Conservation (phyloP, 2,797 vertebrate species). For the Paedocypris micromegethes region DNA sequence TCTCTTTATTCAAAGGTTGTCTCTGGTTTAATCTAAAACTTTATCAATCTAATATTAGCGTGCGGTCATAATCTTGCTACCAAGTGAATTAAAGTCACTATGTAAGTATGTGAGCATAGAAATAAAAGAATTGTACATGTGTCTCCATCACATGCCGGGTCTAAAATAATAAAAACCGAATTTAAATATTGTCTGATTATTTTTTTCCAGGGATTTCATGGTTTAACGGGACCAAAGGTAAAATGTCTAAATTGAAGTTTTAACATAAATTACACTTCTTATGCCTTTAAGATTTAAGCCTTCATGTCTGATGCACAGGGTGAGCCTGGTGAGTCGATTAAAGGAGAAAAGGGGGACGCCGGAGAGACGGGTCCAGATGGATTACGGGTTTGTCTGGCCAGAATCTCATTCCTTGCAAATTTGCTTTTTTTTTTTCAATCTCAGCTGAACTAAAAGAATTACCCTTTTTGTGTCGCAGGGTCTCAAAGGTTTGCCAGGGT, state of each 20-base stretch:
- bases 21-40: too few species aligned
- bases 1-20: too few species aligned
- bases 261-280: not conserved
- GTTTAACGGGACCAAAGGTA: constrained; percentile 71
- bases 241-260: constrained; percentile 19
- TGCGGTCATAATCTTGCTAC: too few species aligned
- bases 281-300: not conserved
- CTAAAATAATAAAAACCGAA: too few species aligned
- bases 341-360: constrained; percentile 64
- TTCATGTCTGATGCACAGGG: constrained; percentile 56
- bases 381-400: constrained; percentile 51
- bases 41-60: too few species aligned
- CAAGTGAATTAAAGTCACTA: too few species aligned
- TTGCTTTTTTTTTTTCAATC: too few species aligned
- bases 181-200: not conserved
- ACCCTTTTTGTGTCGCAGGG: constrained; percentile 62
- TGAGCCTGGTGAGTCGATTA: constrained; percentile 62
- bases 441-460: constrained; percentile 19
- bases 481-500: constrained; percentile 70
- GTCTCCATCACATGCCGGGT: too few species aligned
- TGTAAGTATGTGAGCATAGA: too few species aligned
- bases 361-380: constrained; percentile 59
- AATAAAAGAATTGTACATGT: too few species aligned
- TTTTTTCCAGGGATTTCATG: constrained; percentile 65
- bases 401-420: not conserved